A percentile compares a stretch with the other conserved stretches of the same genome.
These are phyloP conservation scores for Syrrhaptes paradoxus DNA, from an alignment of 2,113 vertebrate genomes.

Conservation along the genomic window DNA sequence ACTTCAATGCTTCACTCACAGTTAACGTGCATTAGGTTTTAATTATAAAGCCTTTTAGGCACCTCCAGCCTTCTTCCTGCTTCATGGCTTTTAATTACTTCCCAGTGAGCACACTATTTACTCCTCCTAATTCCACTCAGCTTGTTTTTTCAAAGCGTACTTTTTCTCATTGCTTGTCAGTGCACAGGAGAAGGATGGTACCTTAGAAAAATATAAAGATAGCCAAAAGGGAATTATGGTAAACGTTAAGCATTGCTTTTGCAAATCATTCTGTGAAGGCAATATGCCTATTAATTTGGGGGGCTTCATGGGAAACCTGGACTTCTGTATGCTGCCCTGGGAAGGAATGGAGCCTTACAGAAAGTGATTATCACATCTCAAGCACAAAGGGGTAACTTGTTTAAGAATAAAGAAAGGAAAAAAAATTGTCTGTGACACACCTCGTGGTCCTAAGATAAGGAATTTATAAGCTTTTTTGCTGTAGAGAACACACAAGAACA, in stretches of 20 bases:
- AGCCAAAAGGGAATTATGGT: background rate
- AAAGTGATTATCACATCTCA: background rate
- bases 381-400: background rate
- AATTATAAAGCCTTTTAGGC: constrained; percentile 52
- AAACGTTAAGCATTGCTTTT: background rate
- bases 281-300: background rate
- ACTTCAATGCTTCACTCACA: constrained; percentile 4
- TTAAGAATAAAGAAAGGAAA: background rate
- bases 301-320: background rate
- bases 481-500: background rate
- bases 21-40: constrained; percentile 45
- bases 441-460: background rate
- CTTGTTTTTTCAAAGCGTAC: background rate
- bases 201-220: background rate
- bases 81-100: constrained; percentile 56
- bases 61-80: constrained; percentile 18
- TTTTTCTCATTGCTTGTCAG: background rate
- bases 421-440: background rate
- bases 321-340: background rate
- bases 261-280: background rate
- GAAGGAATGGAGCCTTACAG: background rate
- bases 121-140: constrained; percentile 37
- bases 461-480: background rate
- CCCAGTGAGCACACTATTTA: constrained; percentile 5
- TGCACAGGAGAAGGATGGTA: background rate